Evolutionary conservation across 53 echinoderm and acorn worm species (phyloP), one percentile per base, ranked within the genome.

Genomic region (Hippasteria phrygiana): DNA sequence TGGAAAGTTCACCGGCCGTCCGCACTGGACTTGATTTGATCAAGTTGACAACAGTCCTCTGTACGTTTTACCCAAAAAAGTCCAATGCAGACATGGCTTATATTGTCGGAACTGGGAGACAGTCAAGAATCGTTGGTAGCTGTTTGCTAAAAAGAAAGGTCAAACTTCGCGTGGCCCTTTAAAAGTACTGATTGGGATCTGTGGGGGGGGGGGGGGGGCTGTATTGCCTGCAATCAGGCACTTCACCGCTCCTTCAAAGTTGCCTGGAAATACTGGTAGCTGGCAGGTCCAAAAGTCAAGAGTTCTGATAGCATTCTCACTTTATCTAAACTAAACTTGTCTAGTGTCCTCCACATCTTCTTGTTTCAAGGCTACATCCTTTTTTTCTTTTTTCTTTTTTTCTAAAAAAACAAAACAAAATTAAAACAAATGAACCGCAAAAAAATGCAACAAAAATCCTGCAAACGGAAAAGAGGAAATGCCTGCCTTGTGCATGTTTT

Each of bases 191-290:
- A 59, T 59, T 59, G 8, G 26, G 59, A 59, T 59, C 59, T 59
- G 4, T 7, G 26, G 59, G n/a, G 26, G 26, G 59, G n/a, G 59
- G 7, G 7, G 59, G 59, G 3, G n/a, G n/a, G 54, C 54, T 59
- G 26, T 59, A 26, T 14, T 24, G 59, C 59, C 59, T 59, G 59
- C 59, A 59, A 59, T 59, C 59, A 3, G 26, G 59, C 59, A 24
- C 26, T 24, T 24, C 59, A 24, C 24, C 26, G 59, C 22, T 59
- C n/a, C 2, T 59, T 22, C 22, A 18, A 14, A 59, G 59, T 24
- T 59, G 59, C 59, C 26, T 59, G 59, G 59, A 59, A 59, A 59
- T 24, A 59, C 59, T 59, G 26, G 24, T 59, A 59, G 59, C 26
- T 17, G 59, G n/a, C n/a, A 8, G 59, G 26, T 59, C 59, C 59